Conservation (phyloP, 2,888 invertebrate species). For the Priocnemis perturbator region DNA sequence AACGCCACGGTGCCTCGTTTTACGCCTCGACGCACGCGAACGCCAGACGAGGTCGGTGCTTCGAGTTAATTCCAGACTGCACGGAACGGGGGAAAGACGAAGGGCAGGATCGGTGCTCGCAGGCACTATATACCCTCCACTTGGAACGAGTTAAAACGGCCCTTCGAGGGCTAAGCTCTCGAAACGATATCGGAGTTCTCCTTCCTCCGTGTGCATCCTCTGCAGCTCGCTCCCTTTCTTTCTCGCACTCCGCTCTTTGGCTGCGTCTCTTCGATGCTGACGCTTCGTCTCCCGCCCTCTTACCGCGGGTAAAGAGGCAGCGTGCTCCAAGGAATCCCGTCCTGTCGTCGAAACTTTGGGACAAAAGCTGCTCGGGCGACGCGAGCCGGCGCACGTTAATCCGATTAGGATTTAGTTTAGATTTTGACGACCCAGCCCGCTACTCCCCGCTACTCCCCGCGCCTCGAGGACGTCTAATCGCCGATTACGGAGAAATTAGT, state of each 20-base stretch:
- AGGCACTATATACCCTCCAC: conserved; percentile 9
- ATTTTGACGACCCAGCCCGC: conserved; percentile 48
- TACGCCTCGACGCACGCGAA: conserved; percentile 41
- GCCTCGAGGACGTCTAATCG: conserved; percentile 45
- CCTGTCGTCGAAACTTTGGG: conserved; percentile 36
- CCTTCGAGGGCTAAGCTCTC: conserved; percentile 19
- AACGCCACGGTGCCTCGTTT: conserved; percentile 44
- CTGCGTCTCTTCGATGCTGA: background rate
- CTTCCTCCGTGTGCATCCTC: background rate
- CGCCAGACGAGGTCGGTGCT: conserved; percentile 27
- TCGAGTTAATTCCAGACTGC: conserved; percentile 36
- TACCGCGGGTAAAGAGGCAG: conserved; percentile 5
- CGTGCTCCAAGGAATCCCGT: conserved; percentile 9
- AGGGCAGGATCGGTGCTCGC: conserved; percentile 10
- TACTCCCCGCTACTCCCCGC: conserved; percentile 20
- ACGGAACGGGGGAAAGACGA: conserved; percentile 8
- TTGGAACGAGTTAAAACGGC: conserved; percentile 29
- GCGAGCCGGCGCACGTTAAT: conserved; percentile 50
- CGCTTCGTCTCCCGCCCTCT: conserved; percentile 5
- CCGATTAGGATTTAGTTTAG: conserved; percentile 61
- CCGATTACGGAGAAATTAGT: conserved; percentile 58
- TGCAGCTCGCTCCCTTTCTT: background rate
- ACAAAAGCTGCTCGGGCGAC: conserved; percentile 44
- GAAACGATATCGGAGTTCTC: conserved; percentile 23
- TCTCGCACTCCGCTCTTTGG: background rate